These are phyloP conservation scores for Muraenolepis orangiensis DNA, from an alignment of 2,797 vertebrate species.

Conservation along the genomic window DNA sequence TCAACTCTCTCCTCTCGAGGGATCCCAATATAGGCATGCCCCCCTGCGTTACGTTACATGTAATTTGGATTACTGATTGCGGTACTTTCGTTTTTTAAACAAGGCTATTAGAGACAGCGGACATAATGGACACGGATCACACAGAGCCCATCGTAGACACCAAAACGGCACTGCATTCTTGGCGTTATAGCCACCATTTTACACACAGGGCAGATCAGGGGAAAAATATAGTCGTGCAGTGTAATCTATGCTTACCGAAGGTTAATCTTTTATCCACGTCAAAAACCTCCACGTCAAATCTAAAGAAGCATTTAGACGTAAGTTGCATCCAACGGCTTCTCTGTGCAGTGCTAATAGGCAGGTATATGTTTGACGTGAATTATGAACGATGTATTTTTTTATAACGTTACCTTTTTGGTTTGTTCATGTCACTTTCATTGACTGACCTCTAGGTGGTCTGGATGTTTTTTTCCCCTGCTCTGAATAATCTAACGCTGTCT, in stretches of 20 bases:
- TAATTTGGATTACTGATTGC: conserved; percentile 75
- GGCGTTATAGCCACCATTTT: conserved; percentile 76
- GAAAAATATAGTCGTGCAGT: conserved; percentile 75
- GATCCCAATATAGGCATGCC: conserved; percentile 61
- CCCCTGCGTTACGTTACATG: conserved; percentile 74
- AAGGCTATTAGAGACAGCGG: conserved; percentile 17
- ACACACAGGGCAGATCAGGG: conserved; percentile 73
- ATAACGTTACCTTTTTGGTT: conserved; percentile 41
- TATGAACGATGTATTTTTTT: background rate
- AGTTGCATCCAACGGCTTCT: conserved; percentile 32
- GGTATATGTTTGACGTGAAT: conserved; percentile 31
- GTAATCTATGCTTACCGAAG: conserved; percentile 73
- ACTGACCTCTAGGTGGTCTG: conserved; percentile 30
- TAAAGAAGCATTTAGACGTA: conserved; percentile 75
- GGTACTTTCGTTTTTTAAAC: conserved; percentile 51
- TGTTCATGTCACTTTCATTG: conserved; percentile 8
- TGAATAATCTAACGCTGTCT: background rate
- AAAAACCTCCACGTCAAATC: conserved; percentile 72
- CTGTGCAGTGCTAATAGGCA: background rate
- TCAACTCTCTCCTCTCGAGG: background rate
- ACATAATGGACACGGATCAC: conserved; percentile 53
- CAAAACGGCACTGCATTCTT: conserved; percentile 67
- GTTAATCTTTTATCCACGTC: conserved; percentile 72
- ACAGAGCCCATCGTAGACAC: conserved; percentile 51
- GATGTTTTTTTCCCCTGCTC: conserved; percentile 12